A percentile compares a stretch with the other conserved stretches of the same genome.
phyloP scores from a whole-genome alignment of 2,888 invertebrate genomes.

The Lordiphosa fenestrarum region DNA sequence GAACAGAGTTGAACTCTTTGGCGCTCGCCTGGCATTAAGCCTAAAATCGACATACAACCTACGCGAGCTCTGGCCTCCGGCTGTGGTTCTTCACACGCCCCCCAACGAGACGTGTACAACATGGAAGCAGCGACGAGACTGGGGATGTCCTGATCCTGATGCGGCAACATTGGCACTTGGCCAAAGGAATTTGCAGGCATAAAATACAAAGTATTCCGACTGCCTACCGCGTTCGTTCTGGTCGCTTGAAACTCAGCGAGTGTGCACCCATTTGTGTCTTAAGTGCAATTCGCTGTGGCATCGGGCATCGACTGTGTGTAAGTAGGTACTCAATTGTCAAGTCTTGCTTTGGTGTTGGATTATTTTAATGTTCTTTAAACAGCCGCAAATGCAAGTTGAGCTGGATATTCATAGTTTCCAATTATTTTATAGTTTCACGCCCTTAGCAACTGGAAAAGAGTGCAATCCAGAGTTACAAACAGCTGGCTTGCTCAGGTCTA shows the following conservation, averaged over 20 bases:
- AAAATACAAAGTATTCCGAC: constrained; percentile 69
- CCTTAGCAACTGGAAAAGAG: too few species aligned
- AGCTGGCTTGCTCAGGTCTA: too few species aligned
- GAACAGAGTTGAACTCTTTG: constrained; percentile 54
- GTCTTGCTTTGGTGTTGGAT: too few species aligned
- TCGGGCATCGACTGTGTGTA: constrained; percentile 24
- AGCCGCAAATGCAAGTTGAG: too few species aligned
- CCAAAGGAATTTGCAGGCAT: constrained; percentile 67
- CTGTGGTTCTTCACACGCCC: constrained; percentile 48
- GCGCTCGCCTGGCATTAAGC: constrained; percentile 50
- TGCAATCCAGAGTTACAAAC: too few species aligned
- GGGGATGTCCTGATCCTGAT: constrained; percentile 13
- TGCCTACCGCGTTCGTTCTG: constrained; percentile 39
- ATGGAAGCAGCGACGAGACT: not conserved
- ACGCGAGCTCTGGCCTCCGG: constrained; percentile 31
- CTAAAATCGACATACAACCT: constrained; percentile 65
- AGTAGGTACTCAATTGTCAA: constrained; percentile 52
- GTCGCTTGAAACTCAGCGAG: constrained; percentile 57
- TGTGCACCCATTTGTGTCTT: constrained; percentile 37
- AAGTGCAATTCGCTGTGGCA: too few species aligned
- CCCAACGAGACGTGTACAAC: not conserved
- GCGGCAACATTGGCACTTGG: constrained; percentile 68
- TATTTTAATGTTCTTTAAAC: too few species aligned
- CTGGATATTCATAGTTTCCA: too few species aligned
- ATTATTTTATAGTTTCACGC: too few species aligned